Conservation (phyloP, 2,888 invertebrate genomes). For the Synanthedon tipuliformis region DNA sequence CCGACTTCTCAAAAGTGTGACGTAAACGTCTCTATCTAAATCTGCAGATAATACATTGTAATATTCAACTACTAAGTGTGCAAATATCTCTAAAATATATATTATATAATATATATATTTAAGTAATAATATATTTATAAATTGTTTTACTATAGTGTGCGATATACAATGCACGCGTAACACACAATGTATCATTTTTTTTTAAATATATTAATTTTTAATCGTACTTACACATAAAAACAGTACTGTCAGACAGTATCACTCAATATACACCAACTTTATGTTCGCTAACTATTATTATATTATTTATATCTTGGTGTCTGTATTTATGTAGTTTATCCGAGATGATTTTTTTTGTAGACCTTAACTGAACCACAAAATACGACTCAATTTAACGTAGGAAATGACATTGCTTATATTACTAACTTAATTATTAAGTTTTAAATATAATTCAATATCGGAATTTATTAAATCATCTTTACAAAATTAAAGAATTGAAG, state of each 20-base stretch:
- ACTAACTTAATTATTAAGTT: too few species aligned
- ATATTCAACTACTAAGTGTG: conserved; percentile 66
- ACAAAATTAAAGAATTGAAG: too few species aligned
- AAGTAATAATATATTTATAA: conserved; percentile 50
- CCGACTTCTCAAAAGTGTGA: conserved; percentile 24
- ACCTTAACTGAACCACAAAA: too few species aligned
- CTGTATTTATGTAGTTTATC: conserved; percentile 41
- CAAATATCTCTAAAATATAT: conserved; percentile 70
- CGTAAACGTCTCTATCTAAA: conserved; percentile 45
- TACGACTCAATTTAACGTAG: too few species aligned
- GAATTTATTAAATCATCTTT: too few species aligned
- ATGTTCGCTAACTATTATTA: conserved; percentile 43
- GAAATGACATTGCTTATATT: too few species aligned
- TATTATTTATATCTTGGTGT: conserved; percentile 48
- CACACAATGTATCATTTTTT: conserved; percentile 27
- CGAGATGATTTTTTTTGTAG: conserved; percentile 29
- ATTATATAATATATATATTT: conserved; percentile 8
- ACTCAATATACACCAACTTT: conserved; percentile 57
- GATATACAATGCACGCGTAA: conserved; percentile 64
- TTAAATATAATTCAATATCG: too few species aligned
- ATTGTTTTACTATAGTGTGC: conserved; percentile 58
- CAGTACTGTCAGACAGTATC: conserved; percentile 65
- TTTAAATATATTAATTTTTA: conserved; percentile 16
- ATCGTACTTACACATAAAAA: conserved; percentile 53
- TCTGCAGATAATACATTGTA: conserved; percentile 61